Evolutionary conservation across 2,888 invertebrate genomes (phyloP).

Genomic region (Lycophotia porphyrea): DNA sequence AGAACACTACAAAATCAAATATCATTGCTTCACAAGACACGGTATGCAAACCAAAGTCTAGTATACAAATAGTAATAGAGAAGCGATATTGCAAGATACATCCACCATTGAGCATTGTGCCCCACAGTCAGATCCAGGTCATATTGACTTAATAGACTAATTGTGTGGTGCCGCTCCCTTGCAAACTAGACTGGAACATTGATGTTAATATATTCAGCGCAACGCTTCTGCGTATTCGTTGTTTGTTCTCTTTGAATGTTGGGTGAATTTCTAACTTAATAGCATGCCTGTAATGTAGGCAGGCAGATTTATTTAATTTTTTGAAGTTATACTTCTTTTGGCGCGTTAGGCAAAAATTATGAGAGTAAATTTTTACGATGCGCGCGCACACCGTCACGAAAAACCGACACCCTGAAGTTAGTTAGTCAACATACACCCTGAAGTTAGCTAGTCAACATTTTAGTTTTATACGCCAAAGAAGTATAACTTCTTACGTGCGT

Average conservation of each 20-base stretch:
- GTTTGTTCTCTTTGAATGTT: neutral
- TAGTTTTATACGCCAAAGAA: too few species aligned
- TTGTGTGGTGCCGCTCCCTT: neutral
- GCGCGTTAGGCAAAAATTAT: too few species aligned
- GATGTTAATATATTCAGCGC: neutral
- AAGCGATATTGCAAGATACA: conserved; percentile 8
- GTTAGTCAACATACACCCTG: too few species aligned
- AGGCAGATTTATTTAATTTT: neutral
- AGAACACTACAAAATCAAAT: neutral
- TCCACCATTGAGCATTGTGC: neutral
- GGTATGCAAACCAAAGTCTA: conserved; percentile 5
- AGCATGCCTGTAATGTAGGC: too few species aligned
- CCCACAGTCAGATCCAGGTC: conserved; percentile 8
- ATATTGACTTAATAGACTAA: conserved; percentile 1
- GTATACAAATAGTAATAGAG: neutral
- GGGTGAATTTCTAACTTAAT: neutral
- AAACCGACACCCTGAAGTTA: too few species aligned
- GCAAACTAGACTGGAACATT: neutral
- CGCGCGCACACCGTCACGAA: too few species aligned
- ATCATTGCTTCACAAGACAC: neutral
- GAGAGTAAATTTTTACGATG: too few species aligned
- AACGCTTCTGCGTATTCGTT: neutral
- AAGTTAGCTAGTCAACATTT: too few species aligned
- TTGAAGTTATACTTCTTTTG: too few species aligned
- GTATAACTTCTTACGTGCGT: too few species aligned